phyloP scores from a whole-genome alignment of 2,113 vertebrate species.

The Tragelaphus strepsiceros region DNA sequence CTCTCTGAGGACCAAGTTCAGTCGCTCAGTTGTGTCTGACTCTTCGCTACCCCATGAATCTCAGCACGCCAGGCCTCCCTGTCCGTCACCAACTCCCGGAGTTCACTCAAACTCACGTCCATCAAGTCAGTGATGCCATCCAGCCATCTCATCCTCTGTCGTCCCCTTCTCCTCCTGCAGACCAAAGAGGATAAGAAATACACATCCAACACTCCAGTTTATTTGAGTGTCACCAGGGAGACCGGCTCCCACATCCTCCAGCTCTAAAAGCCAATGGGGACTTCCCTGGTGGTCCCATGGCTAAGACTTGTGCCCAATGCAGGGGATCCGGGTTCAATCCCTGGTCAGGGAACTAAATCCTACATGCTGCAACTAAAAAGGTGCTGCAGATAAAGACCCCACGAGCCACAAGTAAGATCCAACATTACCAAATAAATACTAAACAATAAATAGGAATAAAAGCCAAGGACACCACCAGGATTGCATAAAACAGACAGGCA shows the following conservation, averaged over 20 bases:
- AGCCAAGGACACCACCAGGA: not conserved
- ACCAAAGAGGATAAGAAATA: not conserved
- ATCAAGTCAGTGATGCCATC: too few species aligned
- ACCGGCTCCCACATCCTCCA: not conserved
- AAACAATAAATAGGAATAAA: not conserved
- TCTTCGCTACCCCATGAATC: too few species aligned
- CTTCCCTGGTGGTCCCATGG: not conserved
- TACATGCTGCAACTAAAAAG: not conserved
- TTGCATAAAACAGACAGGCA: not conserved
- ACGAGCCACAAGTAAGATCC: fast-evolving
- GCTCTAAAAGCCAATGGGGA: not conserved
- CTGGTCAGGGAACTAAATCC: not conserved
- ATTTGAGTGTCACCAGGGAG: not conserved
- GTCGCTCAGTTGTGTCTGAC: too few species aligned
- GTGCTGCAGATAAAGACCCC: not conserved
- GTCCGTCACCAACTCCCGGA: too few species aligned
- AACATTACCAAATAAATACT: not conserved
- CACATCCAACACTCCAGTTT: not conserved
- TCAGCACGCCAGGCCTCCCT: too few species aligned
- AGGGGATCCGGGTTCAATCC: not conserved
- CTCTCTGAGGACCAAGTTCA: not conserved
- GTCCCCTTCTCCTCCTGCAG: too few species aligned
- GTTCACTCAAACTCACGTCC: too few species aligned
- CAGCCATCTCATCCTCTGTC: too few species aligned
- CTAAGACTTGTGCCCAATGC: not conserved